A percentile compares a stretch with the other conserved stretches of the same genome.
phyloP scores from a whole-genome alignment of 2,797 vertebrate genomes.

The Rhynchotus rufescens region DNA sequence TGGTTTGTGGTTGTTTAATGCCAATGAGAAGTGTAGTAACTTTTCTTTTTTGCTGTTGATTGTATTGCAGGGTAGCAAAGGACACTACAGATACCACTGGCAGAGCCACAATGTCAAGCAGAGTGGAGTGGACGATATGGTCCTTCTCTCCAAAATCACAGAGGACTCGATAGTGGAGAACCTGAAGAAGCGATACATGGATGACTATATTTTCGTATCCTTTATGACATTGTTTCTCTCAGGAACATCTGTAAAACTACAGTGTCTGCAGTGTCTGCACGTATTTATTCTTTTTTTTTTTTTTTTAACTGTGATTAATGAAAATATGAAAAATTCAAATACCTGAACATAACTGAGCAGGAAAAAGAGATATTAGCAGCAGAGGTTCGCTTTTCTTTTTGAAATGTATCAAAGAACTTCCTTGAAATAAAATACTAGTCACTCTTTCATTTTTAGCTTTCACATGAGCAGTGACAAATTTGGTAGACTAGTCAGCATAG shows the following conservation, averaged over 20 bases:
- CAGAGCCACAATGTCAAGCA: constrained; percentile 99
- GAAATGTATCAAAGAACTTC: background rate
- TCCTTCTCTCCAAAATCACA: constrained; percentile 94
- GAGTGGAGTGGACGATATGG: constrained; percentile 97
- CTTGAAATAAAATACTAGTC: background rate
- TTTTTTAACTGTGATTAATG: background rate
- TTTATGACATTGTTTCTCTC: constrained; percentile 57
- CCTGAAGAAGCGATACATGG: constrained; percentile 98
- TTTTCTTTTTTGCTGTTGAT: background rate
- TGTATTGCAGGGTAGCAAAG: constrained; percentile 92
- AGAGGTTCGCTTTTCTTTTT: background rate
- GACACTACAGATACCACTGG: constrained; percentile 96
- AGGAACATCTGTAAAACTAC: background rate
- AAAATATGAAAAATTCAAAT: background rate
- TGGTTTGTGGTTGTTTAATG: background rate
- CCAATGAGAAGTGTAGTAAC: background rate
- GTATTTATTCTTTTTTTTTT: background rate
- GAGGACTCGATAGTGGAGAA: constrained; percentile 98
- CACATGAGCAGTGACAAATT: background rate
- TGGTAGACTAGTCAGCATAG: background rate
- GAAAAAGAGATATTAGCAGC: background rate
- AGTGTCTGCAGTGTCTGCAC: background rate
- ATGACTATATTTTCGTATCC: constrained; percentile 99
- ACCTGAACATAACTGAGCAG: background rate
- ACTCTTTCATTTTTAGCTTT: background rate